Evolutionary conservation across 2,113 vertebrate genomes (phyloP), one percentile per base, ranked within the genome.

Genomic region (Anseranas semipalmata): DNA sequence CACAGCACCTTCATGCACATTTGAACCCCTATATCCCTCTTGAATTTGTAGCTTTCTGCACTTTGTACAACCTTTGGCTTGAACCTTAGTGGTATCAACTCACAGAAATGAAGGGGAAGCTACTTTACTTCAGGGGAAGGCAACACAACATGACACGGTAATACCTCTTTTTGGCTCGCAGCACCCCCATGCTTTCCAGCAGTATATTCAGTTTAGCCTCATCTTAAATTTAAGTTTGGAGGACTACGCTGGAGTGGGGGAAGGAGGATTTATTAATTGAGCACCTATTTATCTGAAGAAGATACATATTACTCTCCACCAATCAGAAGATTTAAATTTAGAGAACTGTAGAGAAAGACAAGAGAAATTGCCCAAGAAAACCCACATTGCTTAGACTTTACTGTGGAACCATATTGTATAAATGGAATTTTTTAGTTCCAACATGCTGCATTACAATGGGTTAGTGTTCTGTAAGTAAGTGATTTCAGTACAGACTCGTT

Each of bases 241-340:
- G 15, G 55, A n/a, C 62, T 52, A 32, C 28, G 24, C 19, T 32
- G 45, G 30, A 35, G 18, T 7, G 17, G 12, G 5, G 3, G 33
- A 60, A 72, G 1, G 1, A 2, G 9, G 8, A 66, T 17, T 22
- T 81, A 45, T 28, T 66, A 58, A 45, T 10, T 0, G 0, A 70
- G 74, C 30, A 74, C 2, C 10, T 21, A 9, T 62, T 87, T 39
- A 74, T 74, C 55, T 81, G 59, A 59, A 81, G 65, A 13, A 86
- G 5, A 39, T 17, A 41, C 2, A 16, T 14, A 56, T 6, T 56
- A 46, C 15, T 87, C 12, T 59, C 48, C 39, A 68, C 14, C 58
- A 25, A 12, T 8, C 14, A 46, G 24, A 58, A 86, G 5, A 68
- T 18, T 65, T 59, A 48, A 60, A 43, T 85, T 55, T 15, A 37